These are phyloP conservation scores for Pelodytes ibericus DNA, from an alignment of 2,797 vertebrate genomes.

Conservation along the genomic window DNA sequence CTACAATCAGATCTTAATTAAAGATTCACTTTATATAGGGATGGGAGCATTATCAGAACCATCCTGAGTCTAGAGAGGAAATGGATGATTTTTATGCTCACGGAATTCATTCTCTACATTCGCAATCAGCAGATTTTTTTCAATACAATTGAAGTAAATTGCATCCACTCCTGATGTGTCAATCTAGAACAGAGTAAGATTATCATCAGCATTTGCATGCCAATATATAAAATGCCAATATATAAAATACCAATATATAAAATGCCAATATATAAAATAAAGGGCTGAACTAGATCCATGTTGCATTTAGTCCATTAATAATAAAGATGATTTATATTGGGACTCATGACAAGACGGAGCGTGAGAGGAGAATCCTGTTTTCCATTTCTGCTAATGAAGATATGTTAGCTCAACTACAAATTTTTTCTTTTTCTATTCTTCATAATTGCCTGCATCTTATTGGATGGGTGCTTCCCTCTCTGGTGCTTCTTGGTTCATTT, in stretches of 20 bases:
- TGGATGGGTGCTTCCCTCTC: no score
- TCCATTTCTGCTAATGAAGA: no score
- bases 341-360: no score
- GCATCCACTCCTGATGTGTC: background rate
- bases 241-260: no score
- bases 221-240: background rate
- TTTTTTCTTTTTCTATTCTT: no score
- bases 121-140: background rate
- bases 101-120: background rate
- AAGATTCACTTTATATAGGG: background rate
- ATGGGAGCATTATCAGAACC: background rate
- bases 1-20: conserved; percentile 7
- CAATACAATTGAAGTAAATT: background rate
- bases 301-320: background rate
- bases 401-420: no score
- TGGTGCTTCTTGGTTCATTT: no score
- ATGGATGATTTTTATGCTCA: background rate
- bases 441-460: no score
- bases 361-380: no score
- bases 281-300: background rate
- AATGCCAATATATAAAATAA: background rate
- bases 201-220: background rate
- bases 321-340: no score
- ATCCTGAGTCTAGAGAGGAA: background rate
- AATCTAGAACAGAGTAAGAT: background rate